Base-by-base conservation (phyloP, 1,140 invertebrate genomes). In the Hypothenemus hampei region DNA sequence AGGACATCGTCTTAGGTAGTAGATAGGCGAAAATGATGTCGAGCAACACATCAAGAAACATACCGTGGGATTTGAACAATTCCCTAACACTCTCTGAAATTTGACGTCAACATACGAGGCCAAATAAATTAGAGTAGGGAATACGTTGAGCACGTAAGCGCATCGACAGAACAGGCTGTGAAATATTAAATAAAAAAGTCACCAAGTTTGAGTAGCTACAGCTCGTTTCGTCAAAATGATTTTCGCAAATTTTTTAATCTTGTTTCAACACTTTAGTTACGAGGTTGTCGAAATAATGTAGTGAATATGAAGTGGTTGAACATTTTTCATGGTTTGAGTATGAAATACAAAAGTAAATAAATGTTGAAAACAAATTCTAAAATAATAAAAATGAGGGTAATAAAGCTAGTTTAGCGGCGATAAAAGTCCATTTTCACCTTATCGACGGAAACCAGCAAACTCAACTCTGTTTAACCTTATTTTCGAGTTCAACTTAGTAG, bases 111-210 rank as follows among this genome's bases (percentile, higher is more conserved):
- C 60, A 64, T 64, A 64, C 61, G 57, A 58, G 60, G 60, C 60
- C 57, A 57, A 58, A 61, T 65, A 67, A 67, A 67, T 67, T 65
- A 65, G 64, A 65, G 58, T 35, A 55, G 65, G 65, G 64, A 67
- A 67, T 67, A 64, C 55, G 44, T 22, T 47, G 31, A 44, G 44
- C 49, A 54, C 50, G 49, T 43, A 47, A n/a, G 43, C 35, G 31
- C 37, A 57, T 57, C 49, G 49, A 52, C 57, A 54, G 47, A 36
- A 48, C 47, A 52, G 44, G 58, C 48, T 47, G 37, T 56, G 44
- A 33, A 61, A 64, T 51, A 56, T 62, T 62, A 64, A 62, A 64
- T 64, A 64, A 61, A 57, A n/a, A 54, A 54, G 47, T 49, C 52
- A 41, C 43, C 43, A 33, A 31, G 11, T 37, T 55, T 31, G 23